A percentile compares a stretch with the other conserved stretches of the same genome.
Evolutionary conservation across 2,113 vertebrate species (phyloP).

Genomic region (Gadus chalcogrammus): DNA sequence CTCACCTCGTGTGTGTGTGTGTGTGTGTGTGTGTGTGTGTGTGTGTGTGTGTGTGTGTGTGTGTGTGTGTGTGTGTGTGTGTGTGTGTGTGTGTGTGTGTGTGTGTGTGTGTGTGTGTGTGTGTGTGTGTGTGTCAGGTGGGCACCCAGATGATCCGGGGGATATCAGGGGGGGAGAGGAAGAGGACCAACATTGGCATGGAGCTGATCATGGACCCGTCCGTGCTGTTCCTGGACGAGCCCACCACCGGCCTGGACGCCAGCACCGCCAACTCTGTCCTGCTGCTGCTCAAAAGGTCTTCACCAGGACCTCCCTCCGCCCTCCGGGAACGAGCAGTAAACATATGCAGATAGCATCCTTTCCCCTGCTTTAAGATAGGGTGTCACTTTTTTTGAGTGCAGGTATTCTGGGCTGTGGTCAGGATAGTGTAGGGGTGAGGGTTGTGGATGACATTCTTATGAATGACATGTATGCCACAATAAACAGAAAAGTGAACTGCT

Average conservation of each 20-base stretch:
- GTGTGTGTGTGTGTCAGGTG: conserved; percentile 69
- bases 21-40: background rate
- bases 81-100: background rate
- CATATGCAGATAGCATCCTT: too few relatives aligned
- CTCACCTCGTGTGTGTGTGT: background rate
- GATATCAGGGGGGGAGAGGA: conserved; percentile 91
- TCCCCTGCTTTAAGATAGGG: too few relatives aligned
- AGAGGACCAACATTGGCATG: conserved; percentile 94
- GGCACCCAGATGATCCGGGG: conserved; percentile 87
- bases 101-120: background rate
- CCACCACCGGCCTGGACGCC: conserved; percentile 90
- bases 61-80: background rate
- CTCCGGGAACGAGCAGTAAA: too few relatives aligned
- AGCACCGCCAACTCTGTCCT: conserved; percentile 92
- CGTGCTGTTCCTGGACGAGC: conserved; percentile 92
- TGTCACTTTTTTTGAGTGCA: too few relatives aligned
- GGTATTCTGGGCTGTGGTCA: too few relatives aligned
- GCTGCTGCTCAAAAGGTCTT: conserved; percentile 83
- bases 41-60: background rate
- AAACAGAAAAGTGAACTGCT: too few relatives aligned
- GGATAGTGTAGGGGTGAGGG: too few relatives aligned
- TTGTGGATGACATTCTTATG: too few relatives aligned
- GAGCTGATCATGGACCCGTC: conserved; percentile 89
- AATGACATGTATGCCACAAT: too few relatives aligned
- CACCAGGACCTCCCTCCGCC: background rate